These are phyloP conservation scores for Rostratula benghalensis DNA, from an alignment of 2,113 vertebrate genomes.

Conservation along the genomic window DNA sequence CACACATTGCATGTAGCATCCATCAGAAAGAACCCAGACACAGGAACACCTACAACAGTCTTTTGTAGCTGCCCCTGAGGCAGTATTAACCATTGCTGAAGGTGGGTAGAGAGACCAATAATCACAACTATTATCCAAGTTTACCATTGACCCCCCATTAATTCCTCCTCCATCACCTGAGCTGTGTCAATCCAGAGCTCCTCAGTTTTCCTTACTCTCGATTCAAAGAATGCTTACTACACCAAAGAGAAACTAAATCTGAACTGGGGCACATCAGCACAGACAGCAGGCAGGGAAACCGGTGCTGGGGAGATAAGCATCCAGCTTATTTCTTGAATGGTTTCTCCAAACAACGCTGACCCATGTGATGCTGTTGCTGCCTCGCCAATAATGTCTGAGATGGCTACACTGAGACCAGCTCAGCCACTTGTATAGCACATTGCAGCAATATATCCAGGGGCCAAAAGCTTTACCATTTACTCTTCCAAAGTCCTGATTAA, in stretches of 20 bases:
- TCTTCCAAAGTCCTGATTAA: not conserved
- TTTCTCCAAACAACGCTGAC: not conserved
- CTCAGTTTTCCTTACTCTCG: not conserved
- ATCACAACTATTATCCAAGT: not conserved
- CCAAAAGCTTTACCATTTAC: not conserved
- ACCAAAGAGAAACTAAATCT: not conserved
- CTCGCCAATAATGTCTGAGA: not conserved
- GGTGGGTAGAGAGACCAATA: not conserved
- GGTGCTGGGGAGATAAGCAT: not conserved
- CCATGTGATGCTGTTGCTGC: fast-evolving
- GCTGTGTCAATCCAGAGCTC: not conserved
- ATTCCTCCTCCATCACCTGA: not conserved
- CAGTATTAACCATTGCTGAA: not conserved
- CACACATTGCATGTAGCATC: not conserved
- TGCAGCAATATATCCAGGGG: not conserved
- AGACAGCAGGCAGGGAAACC: not conserved
- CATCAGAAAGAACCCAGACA: not conserved
- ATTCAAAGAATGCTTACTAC: not conserved
- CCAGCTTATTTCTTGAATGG: not conserved
- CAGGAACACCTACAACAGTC: not conserved
- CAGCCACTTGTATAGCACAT: not conserved
- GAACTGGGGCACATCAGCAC: not conserved
- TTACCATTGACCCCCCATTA: not conserved
- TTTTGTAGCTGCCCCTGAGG: not conserved
- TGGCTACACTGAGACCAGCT: not conserved